Percentiles rank a stretch among this genome's conserved stretches.
Conservation (phyloP, 2,113 vertebrate genomes). For the Tamias sibiricus region DNA sequence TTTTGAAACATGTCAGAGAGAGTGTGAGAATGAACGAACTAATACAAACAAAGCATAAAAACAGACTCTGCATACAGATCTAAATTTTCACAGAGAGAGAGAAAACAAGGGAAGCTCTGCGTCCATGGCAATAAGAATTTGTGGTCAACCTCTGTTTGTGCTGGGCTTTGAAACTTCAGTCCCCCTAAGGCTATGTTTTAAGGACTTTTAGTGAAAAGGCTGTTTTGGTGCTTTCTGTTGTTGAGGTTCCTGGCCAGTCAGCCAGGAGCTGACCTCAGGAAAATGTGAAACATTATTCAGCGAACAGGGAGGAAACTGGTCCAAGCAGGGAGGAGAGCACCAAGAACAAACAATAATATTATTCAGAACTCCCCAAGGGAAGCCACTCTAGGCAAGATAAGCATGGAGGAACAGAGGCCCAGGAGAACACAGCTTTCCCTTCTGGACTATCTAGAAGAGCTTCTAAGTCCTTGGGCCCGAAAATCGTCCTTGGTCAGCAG, state of each 20-base stretch:
- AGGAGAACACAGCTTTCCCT: background rate
- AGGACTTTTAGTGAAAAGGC: background rate
- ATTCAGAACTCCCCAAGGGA: conserved; percentile 3
- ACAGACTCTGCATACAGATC: background rate
- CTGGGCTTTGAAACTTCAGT: conserved; percentile 18
- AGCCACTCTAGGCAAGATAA: background rate
- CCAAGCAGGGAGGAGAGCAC: conserved; percentile 38
- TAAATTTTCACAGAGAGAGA: background rate
- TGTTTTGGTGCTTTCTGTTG: background rate
- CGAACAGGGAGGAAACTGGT: conserved; percentile 23
- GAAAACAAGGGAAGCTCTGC: background rate
- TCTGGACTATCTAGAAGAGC: background rate
- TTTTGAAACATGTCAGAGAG: background rate
- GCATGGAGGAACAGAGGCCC: background rate
- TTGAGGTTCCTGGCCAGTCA: background rate
- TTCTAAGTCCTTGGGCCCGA: background rate
- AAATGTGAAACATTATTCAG: conserved; percentile 42
- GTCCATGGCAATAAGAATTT: background rate
- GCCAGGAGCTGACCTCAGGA: background rate
- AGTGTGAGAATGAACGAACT: background rate
- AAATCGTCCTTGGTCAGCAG: background rate
- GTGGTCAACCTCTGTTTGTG: background rate
- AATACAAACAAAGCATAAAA: conserved; percentile 11
- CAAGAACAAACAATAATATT: conserved; percentile 34
- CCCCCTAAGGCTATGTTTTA: background rate